These are phyloP conservation scores for Otis tarda DNA, from an alignment of 2,113 vertebrate genomes.

Conservation along the genomic window DNA sequence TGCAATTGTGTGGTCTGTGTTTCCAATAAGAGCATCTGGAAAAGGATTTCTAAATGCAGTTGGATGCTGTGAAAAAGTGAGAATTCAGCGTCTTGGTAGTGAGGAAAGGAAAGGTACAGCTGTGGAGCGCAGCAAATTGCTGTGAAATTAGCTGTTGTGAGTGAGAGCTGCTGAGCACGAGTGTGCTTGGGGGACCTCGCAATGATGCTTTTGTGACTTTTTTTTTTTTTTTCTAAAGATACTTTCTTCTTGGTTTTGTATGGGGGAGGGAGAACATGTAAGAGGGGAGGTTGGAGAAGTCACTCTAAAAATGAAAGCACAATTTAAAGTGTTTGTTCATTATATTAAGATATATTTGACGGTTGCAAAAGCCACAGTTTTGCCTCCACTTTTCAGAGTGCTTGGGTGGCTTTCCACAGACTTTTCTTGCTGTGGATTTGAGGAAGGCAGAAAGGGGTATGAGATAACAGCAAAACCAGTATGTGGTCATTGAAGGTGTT, in stretches of 20 bases:
- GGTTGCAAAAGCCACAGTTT: background rate
- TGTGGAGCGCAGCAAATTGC: background rate
- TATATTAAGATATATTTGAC: background rate
- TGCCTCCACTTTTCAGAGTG: background rate
- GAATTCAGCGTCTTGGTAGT: background rate
- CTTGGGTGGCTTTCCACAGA: background rate
- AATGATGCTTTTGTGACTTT: background rate
- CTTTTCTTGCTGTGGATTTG: background rate
- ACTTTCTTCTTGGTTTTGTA: background rate
- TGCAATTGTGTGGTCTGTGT: background rate
- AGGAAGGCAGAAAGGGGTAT: background rate
- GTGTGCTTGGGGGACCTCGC: background rate
- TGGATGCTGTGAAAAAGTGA: background rate
- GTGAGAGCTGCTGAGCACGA: background rate
- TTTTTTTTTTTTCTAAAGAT: background rate
- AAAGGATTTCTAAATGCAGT: background rate
- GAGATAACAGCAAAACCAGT: background rate
- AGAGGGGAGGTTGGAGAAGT: background rate
- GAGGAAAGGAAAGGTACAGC: background rate
- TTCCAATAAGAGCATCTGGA: constrained; percentile 7
- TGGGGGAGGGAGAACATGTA: background rate
- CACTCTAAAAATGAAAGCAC: background rate
- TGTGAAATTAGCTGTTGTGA: background rate
- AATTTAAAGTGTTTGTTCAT: background rate
- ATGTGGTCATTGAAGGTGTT: background rate